Evolutionary conservation across 2,888 invertebrate species (phyloP), one percentile per base, ranked within the genome.

Genomic region (Fragum sueziense): DNA sequence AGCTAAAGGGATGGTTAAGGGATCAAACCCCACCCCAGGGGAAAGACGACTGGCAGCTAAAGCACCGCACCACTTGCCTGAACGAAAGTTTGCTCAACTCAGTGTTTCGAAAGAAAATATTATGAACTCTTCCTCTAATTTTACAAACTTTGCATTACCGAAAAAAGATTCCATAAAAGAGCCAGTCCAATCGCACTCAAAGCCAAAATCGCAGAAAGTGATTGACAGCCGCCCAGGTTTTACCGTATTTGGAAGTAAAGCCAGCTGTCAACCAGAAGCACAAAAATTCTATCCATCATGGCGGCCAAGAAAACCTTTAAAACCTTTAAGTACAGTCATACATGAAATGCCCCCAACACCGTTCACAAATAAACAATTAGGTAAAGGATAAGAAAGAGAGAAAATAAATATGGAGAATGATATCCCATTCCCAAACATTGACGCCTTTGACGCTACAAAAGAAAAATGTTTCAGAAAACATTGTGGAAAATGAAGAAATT

Each of bases 311-410:
- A 84, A 82, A 57, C 84, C 84, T 14, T 67, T 84, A 27, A 84
- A 84, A 41, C 84, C 84, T 7, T 74, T 84, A 20, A 33, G 79
- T 14, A 72, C 69, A 20, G 70, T 77, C 4, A 79, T 85, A 1
- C 71, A 74, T 62, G 87, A 87, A 37, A 80, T 79, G 27, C 87
- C 87, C 37, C 87, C 87, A 17, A 80, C 87, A 17, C 86, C 87
- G 9, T 83, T 87, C 54, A 73, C 41, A 25, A 65, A 65, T 41
- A 65, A 41, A 25, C 65, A 33, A 25, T 25, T 65, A 27, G 34
- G 27, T n/a, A n/a, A n/a, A n/a, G 17, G 25, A 22, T 27, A 22
- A 65, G 37, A 37, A 65, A 41, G 41, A 57, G 14, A 25, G 4
- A 20, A 25, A 41, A 41, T 29, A 7, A 27, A 25, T 57, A 2